A percentile compares a stretch with the other conserved stretches of the same genome.
Evolutionary conservation across 2,113 vertebrate species (phyloP).

Genomic region (Cygnus buccinator): DNA sequence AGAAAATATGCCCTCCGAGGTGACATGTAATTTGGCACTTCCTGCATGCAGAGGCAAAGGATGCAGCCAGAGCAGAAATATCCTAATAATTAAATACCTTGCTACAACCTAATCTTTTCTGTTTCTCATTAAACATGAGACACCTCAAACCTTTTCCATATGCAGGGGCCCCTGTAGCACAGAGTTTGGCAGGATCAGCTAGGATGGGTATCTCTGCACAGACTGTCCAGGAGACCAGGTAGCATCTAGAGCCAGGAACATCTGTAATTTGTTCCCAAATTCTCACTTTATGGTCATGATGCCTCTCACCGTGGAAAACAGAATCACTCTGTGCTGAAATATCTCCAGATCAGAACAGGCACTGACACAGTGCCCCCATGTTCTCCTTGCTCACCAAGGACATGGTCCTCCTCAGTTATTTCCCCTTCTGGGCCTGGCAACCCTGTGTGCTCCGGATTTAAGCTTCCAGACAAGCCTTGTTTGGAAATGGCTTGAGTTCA

Average conservation of each 20-base stretch:
- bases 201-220: neutral
- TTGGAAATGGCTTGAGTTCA: neutral
- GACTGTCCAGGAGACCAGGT: neutral
- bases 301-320: neutral
- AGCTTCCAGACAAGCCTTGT: neutral
- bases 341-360: neutral
- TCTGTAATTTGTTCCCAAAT: neutral
- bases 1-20: slow-evolving; percentile 63
- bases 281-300: neutral
- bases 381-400: no score
- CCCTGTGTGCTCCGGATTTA: rapidly evolving
- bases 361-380: no score
- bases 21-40: slow-evolving; percentile 66
- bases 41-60: slow-evolving; percentile 14
- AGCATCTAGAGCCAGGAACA: neutral
- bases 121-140: slow-evolving; percentile 43
- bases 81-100: slow-evolving; percentile 48
- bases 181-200: neutral
- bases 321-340: neutral
- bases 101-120: slow-evolving; percentile 29
- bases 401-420: neutral
- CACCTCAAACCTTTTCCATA: neutral
- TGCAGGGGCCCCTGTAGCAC: neutral
- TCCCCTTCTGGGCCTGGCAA: neutral
- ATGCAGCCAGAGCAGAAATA: slow-evolving; percentile 34